These are phyloP conservation scores for Deilephila porcellus DNA, from an alignment of 2,888 invertebrate species.

Conservation along the genomic window DNA sequence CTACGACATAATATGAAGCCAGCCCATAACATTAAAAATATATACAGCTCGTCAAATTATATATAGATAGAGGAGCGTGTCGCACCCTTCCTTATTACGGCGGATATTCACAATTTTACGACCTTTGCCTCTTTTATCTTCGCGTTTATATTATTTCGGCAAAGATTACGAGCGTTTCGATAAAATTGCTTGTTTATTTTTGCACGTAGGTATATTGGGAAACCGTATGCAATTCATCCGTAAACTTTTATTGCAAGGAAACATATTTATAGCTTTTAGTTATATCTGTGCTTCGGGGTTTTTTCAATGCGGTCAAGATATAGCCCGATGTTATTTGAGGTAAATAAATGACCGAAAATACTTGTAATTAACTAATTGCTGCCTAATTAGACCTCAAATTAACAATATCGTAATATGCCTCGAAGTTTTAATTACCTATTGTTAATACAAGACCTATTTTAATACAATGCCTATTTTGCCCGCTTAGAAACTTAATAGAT, in stretches of 20 bases:
- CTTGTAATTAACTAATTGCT: too few relatives aligned
- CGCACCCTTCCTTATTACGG: conserved; percentile 1
- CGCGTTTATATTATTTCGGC: conserved; percentile 2
- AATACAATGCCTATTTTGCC: too few relatives aligned
- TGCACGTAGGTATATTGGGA: neutral
- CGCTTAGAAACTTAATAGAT: too few relatives aligned
- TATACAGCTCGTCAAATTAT: neutral
- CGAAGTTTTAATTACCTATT: too few relatives aligned
- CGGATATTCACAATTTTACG: conserved; percentile 3
- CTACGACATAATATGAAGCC: too few relatives aligned
- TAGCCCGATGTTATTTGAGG: neutral
- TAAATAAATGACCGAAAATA: neutral
- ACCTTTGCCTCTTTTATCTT: conserved; percentile 6
- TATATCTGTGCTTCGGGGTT: neutral
- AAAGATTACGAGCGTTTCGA: conserved; percentile 6
- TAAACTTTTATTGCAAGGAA: conserved; percentile 1
- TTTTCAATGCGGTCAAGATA: neutral
- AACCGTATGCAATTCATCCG: conserved; percentile 6
- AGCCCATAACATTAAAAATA: neutral
- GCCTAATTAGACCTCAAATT: too few relatives aligned
- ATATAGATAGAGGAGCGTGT: neutral
- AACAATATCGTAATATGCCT: too few relatives aligned
- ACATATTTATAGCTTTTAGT: conserved; percentile 2
- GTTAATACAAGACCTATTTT: too few relatives aligned
- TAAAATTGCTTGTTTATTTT: conserved; percentile 6